phyloP scores from a whole-genome alignment of 2,888 invertebrate species.

The Dascillus cervinus region DNA sequence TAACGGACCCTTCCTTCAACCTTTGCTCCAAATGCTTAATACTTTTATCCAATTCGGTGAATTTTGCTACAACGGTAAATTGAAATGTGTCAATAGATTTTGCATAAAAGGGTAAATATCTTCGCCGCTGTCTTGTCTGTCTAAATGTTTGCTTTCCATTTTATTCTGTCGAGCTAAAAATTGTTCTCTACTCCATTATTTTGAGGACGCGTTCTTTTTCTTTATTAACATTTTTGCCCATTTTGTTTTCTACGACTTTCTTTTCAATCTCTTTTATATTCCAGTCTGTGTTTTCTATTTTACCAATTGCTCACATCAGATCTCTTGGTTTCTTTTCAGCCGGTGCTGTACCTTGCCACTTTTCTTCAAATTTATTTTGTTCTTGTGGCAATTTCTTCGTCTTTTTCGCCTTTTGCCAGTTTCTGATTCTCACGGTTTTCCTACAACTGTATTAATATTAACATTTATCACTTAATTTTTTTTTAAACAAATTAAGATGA shows the following conservation, averaged over 20 bases:
- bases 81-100: no score
- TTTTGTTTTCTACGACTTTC: slow-evolving; percentile 72
- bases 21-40: slow-evolving; percentile 64
- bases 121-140: slow-evolving; percentile 50
- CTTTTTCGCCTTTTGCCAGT: slow-evolving; percentile 40
- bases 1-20: slow-evolving; percentile 67
- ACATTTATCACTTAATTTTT: no score
- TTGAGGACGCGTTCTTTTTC: slow-evolving; percentile 73
- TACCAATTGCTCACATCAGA: slow-evolving; percentile 77
- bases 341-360: slow-evolving; percentile 53
- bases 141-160: slow-evolving; percentile 58
- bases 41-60: slow-evolving; percentile 64
- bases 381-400: slow-evolving; percentile 53
- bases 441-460: no score
- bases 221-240: slow-evolving; percentile 53
- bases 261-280: slow-evolving; percentile 85
- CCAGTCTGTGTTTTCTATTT: slow-evolving; percentile 85
- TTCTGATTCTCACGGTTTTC: no score
- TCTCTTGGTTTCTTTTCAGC: slow-evolving; percentile 77
- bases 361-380: slow-evolving; percentile 73
- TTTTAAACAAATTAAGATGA: no score
- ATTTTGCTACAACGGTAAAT: no score
- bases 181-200: slow-evolving; percentile 85
- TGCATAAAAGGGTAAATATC: no score
- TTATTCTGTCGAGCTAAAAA: slow-evolving; percentile 61